Evolutionary conservation across 1,140 invertebrate genomes (phyloP).

Genomic region (Ladona fulva): DNA sequence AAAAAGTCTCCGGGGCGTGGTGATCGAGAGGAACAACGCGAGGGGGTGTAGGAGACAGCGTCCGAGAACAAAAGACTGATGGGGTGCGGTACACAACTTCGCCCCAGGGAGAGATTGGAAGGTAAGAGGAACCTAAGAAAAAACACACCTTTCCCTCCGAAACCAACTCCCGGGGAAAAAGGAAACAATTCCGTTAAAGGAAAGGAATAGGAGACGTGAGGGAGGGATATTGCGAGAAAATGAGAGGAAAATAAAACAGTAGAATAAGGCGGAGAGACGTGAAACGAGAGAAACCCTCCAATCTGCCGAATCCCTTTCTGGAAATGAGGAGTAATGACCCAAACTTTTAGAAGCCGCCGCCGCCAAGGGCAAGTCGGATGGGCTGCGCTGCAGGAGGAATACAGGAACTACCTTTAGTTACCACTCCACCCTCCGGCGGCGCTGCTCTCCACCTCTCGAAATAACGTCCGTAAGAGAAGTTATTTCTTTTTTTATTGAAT

Average conservation of each 20-base stretch:
- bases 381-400: neutral
- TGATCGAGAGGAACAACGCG: neutral
- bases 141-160: too few species aligned
- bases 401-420: neutral
- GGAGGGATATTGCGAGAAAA: neutral
- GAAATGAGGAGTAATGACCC: conserved; percentile 9
- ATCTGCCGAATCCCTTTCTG: neutral
- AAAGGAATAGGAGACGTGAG: neutral
- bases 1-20: neutral
- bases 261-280: neutral
- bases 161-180: too few species aligned
- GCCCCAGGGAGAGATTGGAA: too few species aligned
- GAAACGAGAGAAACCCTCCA: neutral
- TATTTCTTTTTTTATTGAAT: too few species aligned
- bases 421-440: neutral
- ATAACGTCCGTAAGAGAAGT: too few species aligned
- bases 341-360: neutral
- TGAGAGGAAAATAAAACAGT: neutral
- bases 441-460: too few species aligned
- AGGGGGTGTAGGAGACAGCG: neutral
- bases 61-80: too few species aligned
- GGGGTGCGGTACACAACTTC: too few species aligned
- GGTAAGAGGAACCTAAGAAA: too few species aligned
- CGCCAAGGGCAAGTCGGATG: neutral
- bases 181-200: too few species aligned